Evolutionary conservation across 1,140 invertebrate species (phyloP), one percentile per base, ranked within the genome.

Genomic region (Aphis gossypii): DNA sequence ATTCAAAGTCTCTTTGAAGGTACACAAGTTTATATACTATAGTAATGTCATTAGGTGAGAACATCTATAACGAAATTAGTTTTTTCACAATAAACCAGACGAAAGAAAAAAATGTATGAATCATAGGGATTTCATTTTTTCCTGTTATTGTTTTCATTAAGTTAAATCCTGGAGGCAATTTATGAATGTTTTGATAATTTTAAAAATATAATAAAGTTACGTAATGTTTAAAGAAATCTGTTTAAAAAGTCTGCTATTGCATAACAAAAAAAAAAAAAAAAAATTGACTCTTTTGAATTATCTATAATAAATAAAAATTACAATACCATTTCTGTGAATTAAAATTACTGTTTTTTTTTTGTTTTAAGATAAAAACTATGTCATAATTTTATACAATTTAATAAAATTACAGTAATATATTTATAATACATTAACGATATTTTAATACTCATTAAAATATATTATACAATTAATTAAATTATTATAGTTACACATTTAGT

Each of bases 31-130:
- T 84, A 84, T 54, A 92, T 54, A 92, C 30, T 38, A n/a, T n/a
- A 35, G 18, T 92, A 92, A 92, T 84, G 68, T 51, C 76, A 92
- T 92, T 92, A 92, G 35, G 38, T 51, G 44, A 82, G 76, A 92
- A 92, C 23, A 92, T 54, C n/a, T 84, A n/a, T 92, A 83, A 84
- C 84, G 44, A 44, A 92, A 82, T 92, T 92, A 76, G 51, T 56
- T 90, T 90, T 48, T 90, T 90, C n/a, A 90, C 3, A 23, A 60
- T 60, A 90, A 90, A 60, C 35, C 35, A 48, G n/a, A 46, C 9
- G 5, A 92, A 92, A 48, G 68, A 82, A 41, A 82, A 89, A 90
- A 88, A 87, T 51, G 30, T 51, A 88, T 25, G 88, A 56, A 51
- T 54, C 51, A 56, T 90, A 56, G 35, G 41, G 11, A 90, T 35